Evolutionary conservation across 2,797 vertebrate species (phyloP), one percentile per base, ranked within the genome.

Genomic region (Acanthornis magna): DNA sequence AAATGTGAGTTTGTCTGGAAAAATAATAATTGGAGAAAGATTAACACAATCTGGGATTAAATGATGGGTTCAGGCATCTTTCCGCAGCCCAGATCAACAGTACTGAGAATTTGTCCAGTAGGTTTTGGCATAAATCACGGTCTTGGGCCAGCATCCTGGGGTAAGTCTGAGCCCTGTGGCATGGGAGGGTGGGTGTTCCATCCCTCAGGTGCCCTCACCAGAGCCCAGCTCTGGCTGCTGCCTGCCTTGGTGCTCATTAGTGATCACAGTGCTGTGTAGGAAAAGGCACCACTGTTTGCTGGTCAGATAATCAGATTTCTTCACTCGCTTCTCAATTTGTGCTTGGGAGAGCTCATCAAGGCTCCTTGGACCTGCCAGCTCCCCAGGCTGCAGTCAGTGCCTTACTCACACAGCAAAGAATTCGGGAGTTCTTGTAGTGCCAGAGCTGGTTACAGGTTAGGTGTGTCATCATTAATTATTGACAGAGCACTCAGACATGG

Each of bases 401-500:
- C 85, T 82, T 21, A 26, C 60, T 79, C 61, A 29, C 23, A 11
- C 0, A 4, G 82, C 43, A 45, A n/a, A 61, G 58, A 38, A 2
- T 19, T 8, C 13, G 68, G 57, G 54, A 65, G 40, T 45, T 74
- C 84, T 55, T 32, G 47, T 62, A 60, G 26, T n/a, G 54, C 91
- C 32, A 29, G 16, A 32, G 48, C 38, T 50, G 47, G 0, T 51
- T 65, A 25, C 1, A 48, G 47, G 1, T 73, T 65, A 43, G 58
- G 48, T 80, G 60, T 85, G 72, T 75, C 86, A 62, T 68, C 71
- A 88, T 75, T 85, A 91, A 91, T 91, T 85, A 93, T 88, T 89
- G 85, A 81, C 40, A 74, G 58, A 85, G 65, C 34, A 34, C 72
- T 93, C 66, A 38, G 48, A 29, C 10, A 20, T 12, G 32, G 17